Evolutionary conservation across 2,888 invertebrate genomes (phyloP).

Genomic region (Chromoteleia sp.): DNA sequence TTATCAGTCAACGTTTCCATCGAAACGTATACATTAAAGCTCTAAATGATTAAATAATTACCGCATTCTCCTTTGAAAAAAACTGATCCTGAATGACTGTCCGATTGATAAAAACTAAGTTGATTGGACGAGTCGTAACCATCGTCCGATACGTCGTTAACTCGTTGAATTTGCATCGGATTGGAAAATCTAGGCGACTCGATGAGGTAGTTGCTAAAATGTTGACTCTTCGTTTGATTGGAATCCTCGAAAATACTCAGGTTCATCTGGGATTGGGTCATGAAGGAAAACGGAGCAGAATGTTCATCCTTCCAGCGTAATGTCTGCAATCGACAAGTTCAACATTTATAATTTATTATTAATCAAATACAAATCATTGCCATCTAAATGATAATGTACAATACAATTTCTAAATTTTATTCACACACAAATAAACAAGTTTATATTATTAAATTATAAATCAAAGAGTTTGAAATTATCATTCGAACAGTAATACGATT

Average conservation of each 20-base stretch:
- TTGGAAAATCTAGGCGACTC: constrained; percentile 79
- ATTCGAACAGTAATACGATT: no score
- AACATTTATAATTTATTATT: constrained; percentile 38
- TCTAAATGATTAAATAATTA: no score
- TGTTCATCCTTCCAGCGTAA: constrained; percentile 91
- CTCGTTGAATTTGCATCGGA: constrained; percentile 76
- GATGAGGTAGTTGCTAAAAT: constrained; percentile 77
- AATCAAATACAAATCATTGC: no score
- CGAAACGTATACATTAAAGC: no score
- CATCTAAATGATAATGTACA: no score
- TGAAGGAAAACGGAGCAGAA: constrained; percentile 94
- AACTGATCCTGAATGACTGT: constrained; percentile 78
- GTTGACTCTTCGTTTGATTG: constrained; percentile 74
- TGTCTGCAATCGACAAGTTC: constrained; percentile 83
- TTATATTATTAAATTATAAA: background rate
- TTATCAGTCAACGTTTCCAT: no score
- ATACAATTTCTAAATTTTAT: no score
- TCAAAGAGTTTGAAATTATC: no score
- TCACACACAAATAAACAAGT: no score
- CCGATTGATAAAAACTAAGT: constrained; percentile 79
- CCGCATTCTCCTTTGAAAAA: constrained; percentile 79
- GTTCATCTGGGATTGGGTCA: constrained; percentile 92
- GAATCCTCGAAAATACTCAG: constrained; percentile 83
- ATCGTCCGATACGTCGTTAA: constrained; percentile 77
- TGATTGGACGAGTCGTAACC: constrained; percentile 78